A percentile compares a stretch with the other conserved stretches of the same genome.
These are phyloP conservation scores for Luscinia megarhynchos DNA, from an alignment of 2,797 vertebrate species.

Conservation along the genomic window DNA sequence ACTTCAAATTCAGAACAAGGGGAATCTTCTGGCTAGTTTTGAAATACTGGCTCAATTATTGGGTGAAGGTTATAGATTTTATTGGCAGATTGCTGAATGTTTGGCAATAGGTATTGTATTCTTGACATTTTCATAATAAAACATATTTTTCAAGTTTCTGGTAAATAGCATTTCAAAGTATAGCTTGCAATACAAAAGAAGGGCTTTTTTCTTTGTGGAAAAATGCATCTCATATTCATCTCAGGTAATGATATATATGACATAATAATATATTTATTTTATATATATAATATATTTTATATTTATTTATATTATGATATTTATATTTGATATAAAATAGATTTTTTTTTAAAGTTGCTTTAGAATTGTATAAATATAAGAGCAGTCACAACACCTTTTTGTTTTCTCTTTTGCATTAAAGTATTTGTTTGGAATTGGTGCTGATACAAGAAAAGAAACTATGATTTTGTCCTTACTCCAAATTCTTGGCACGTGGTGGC, in stretches of 20 bases:
- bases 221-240: neutral
- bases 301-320: too few relatives aligned
- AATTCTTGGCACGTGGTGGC: neutral
- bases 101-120: neutral
- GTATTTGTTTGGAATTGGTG: neutral
- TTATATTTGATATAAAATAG: neutral
- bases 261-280: neutral
- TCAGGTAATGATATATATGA: neutral
- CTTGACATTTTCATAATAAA: neutral
- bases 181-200: neutral
- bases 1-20: slow-evolving; percentile 1
- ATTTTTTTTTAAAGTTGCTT: neutral
- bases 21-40: neutral
- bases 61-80: neutral
- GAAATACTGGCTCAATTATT: neutral
- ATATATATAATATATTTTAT: too few relatives aligned
- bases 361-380: neutral
- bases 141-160: neutral
- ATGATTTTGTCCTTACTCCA: neutral
- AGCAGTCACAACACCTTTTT: neutral
- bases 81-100: neutral
- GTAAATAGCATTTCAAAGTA: neutral
- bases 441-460: neutral
- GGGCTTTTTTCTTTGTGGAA: neutral
- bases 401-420: neutral